Evolutionary conservation across 2,797 vertebrate genomes (phyloP), one percentile per base, ranked within the genome.

Genomic region (Cichlasoma orientale): DNA sequence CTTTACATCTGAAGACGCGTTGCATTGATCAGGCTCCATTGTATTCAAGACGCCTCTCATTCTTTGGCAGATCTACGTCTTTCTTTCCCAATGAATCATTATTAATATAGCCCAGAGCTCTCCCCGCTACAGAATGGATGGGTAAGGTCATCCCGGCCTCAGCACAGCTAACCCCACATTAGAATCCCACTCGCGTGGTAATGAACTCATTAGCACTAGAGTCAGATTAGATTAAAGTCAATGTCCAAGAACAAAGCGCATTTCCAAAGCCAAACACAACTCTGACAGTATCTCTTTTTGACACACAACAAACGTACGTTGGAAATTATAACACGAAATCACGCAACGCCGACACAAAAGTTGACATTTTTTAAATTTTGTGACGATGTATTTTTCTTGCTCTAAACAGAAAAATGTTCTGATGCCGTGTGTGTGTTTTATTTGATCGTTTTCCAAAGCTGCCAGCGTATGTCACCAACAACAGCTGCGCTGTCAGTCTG

Each of bases 401-500:
- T 50, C 47, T 50, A 16, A 47, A 47, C 41, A 5, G 13, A 47
- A 47, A 4, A 44, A 44, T 7, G 14, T 47, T 47, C 16, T 8
- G 47, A 19, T 16, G 41, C 41, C 41, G 16, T 50, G 5, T 19
- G 14, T 47, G 47, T 7, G 47, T 18, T 14, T 29, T 47, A 12
- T 2, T 66, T 66, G 27, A 7, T 5, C 29, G 27, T 47, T 47
- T 47, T 29, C 27, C 27, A 0, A 47, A 3, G 61, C 21, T 66
- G 1, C 44, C 61, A 66, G 61, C 16, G 0, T 4, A 47, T 0
- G 38, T 63, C 25, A 25, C 21, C 41, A 63, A 4, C 3, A 44
- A 44, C 38, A 25, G 36, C 59, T 63, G 59, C 1, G 41, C 14
- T 41, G 36, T 44, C 36, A 44, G 59, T 63, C 36, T 27, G 9